phyloP scores from a whole-genome alignment of 2,888 invertebrate species.

The Drosophila rubida region DNA sequence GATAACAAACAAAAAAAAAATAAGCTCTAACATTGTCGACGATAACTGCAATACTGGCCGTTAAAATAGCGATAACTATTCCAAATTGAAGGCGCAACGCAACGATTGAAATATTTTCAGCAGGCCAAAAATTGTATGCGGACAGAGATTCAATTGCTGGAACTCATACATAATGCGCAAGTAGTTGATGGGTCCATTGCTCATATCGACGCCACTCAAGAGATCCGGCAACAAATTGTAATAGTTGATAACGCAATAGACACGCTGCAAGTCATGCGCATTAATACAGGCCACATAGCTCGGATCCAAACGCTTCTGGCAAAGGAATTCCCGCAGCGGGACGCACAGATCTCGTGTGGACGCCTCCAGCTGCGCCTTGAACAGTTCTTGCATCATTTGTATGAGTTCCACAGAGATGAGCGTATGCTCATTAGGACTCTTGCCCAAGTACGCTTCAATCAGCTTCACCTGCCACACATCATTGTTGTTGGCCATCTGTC shows the following conservation, averaged over 20 bases:
- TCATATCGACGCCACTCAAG: slow-evolving; percentile 77
- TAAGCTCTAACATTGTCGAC: neutral
- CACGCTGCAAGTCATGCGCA: slow-evolving; percentile 69
- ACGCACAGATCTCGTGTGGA: slow-evolving; percentile 60
- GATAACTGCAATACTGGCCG: neutral
- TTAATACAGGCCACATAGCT: slow-evolving; percentile 69
- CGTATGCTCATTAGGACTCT: slow-evolving; percentile 56
- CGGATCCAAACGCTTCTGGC: slow-evolving; percentile 65
- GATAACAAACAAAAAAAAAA: neutral
- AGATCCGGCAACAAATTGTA: slow-evolving; percentile 82
- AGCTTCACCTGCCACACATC: slow-evolving; percentile 92
- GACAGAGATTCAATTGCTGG: slow-evolving; percentile 76
- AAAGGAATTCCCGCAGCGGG: slow-evolving; percentile 79
- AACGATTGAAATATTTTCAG: slow-evolving; percentile 77
- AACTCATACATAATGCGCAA: slow-evolving; percentile 81
- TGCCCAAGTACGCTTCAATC: slow-evolving; percentile 86
- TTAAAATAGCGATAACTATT: neutral
- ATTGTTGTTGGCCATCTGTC: slow-evolving; percentile 58
- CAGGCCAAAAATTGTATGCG: slow-evolving; percentile 79
- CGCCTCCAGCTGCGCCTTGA: slow-evolving; percentile 74
- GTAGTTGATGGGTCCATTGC: slow-evolving; percentile 75
- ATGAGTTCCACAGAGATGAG: slow-evolving; percentile 82
- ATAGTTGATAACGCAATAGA: slow-evolving; percentile 80
- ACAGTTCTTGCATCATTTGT: slow-evolving; percentile 79
- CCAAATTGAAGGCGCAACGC: slow-evolving; percentile 17